Evolutionary conservation across 2,113 vertebrate species (phyloP), one percentile per base, ranked within the genome.

Genomic region (Gobiocypris rarus): DNA sequence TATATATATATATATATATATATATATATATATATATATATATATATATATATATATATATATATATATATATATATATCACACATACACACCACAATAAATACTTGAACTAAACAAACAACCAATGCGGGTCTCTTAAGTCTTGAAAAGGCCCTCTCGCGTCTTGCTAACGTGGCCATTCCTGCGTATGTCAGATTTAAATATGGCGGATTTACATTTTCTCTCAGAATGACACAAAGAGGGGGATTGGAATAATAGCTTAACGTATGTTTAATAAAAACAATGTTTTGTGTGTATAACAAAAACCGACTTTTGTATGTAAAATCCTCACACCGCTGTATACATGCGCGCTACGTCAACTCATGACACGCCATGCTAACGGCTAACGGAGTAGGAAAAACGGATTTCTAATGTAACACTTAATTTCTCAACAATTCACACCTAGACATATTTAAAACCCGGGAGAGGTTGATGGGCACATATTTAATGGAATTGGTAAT

Each of bases 281-380:
- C 34, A 59, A 24, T 24, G 19, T 5, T 9, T 24, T 22, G 19
- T 2, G 50, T 14, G 41, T 24, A 9, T 74, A 50, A 38, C 6
- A 38, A 48, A 31, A 54, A 17, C 31, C n/a, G 71, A 75, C 8
- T 48, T 48, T 52, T 14, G 26, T 5, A 24, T 50, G 43, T 19
- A 52, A 52, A 75, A 45, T 26, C 0, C 26, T 31, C 45, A 11
- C 65, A 19, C 17, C 34, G 34, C 10, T 22, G 26, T 54, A 14
- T 79, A 45, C 34, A 75, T 28, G 17, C 48, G 81, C 69, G 83
- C 83, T 85, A 88, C 87, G 67, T 89, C 83, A 85, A 85, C 85
- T 61, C 52, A 74, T 67, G 63, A 75, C 28, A 75, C 58, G 81
- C 79, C 76, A 88, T 58, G 77, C 65, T 85, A 86, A 82, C 80